Evolutionary conservation across 2,888 invertebrate species (phyloP), one percentile per base, ranked within the genome.

Genomic region (Drosophila cracens): DNA sequence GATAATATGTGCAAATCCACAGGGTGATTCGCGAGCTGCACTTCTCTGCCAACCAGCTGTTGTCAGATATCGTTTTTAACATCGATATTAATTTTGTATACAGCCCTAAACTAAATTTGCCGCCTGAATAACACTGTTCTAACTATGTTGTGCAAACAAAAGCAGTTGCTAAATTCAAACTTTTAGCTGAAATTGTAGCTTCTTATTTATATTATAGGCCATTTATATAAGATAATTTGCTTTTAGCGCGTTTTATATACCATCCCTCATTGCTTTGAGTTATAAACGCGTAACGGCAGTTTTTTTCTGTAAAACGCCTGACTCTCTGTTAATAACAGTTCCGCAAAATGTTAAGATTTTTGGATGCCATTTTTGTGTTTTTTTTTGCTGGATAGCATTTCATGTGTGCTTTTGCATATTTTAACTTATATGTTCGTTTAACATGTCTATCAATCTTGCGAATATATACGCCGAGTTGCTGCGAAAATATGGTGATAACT

Each of bases 391-490:
- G 13, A 27, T 59, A 59, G 40, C 70, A 48, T 29, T 8, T 27
- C 2, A n/a, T 21, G 4, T 25, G 8, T 31, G 10, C 8, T 25
- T 27, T 53, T 34, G n/a, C 46, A 8, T 11, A n/a, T 13, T 40
- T 52, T 49, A 7, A 33, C 33, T 56, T 43, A 11, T 46, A 57
- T 21, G 21, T 18, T 52, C 49, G 34, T 27, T 13, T 8, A 68
- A 49, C 43, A 92, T 91, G 91, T 75, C 81, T 36, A 73, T 80
- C 2, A 91, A 90, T 81, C 81, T 92, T 27, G 92, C 92, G 7
- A 92, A 93, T 79, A 67, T 92, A 27, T 93, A 92, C 54, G 92
- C 92, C 0, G 81, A 81, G 49, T 53, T 91, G 36, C 70, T 91
- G 64, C 86, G 88, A 11, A 86, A 81, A 56, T 89, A 88, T 66